Conservation (phyloP, 2,888 invertebrate species). For the Molorchus minor region DNA sequence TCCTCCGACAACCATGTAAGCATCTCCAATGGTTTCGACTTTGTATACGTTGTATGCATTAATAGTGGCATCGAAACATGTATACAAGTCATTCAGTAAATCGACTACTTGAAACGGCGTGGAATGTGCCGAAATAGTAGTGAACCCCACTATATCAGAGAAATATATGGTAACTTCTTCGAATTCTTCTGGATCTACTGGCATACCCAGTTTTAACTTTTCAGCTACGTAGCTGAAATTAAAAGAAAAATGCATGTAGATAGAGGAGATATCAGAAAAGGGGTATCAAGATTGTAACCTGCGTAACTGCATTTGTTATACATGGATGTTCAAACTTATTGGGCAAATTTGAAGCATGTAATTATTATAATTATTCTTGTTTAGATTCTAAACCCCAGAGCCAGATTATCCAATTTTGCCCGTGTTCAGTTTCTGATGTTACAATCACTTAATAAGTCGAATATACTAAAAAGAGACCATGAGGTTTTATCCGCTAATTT, state of each 20-base stretch:
- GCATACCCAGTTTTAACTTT: conserved; percentile 87
- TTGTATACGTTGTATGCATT: conserved; percentile 91
- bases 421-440: too few relatives aligned
- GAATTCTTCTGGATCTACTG: conserved; percentile 93
- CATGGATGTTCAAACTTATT: too few relatives aligned
- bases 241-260: conserved; percentile 8
- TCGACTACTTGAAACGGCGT: conserved; percentile 91
- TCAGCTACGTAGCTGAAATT: conserved; percentile 85
- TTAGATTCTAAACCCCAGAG: too few relatives aligned
- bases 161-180: conserved; percentile 94
- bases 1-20: conserved; percentile 94
- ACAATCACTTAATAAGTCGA: too few relatives aligned
- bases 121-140: conserved; percentile 90
- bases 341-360: too few relatives aligned
- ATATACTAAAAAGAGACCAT: too few relatives aligned
- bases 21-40: conserved; percentile 96
- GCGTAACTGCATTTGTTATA: too few relatives aligned
- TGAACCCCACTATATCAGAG: conserved; percentile 94
- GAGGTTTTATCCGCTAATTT: too few relatives aligned
- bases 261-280: too few relatives aligned
- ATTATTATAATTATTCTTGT: too few relatives aligned
- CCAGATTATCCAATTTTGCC: too few relatives aligned
- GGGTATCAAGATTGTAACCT: too few relatives aligned
- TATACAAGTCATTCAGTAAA: conserved; percentile 91
- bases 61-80: conserved; percentile 92